These are phyloP conservation scores for Holothuria scabra DNA, from an alignment of 53 echinoderm and acorn worm species.

Conservation along the genomic window DNA sequence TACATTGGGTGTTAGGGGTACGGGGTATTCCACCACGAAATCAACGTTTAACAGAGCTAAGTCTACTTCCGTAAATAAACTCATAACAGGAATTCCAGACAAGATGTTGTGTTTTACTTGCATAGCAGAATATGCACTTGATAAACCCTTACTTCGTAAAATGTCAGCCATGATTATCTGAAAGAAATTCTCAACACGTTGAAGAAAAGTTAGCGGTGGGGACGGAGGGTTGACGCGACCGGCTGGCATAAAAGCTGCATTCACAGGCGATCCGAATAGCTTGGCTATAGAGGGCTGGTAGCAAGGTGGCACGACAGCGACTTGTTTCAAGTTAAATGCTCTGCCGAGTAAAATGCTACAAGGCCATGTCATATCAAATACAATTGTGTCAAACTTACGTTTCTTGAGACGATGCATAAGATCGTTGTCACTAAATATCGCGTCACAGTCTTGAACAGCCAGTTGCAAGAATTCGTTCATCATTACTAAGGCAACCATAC, in stretches of 20 bases:
- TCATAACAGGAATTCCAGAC: background rate
- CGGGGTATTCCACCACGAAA: background rate
- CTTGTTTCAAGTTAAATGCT: background rate
- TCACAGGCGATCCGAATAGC: background rate
- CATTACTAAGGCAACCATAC: background rate
- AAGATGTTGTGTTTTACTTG: background rate
- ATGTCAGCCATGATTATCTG: background rate
- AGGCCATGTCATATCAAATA: conserved; percentile 14
- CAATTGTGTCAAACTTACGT: background rate
- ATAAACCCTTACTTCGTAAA: background rate
- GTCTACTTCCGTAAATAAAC: background rate
- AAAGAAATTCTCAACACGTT: background rate
- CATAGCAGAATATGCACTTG: background rate
- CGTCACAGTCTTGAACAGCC: conserved; percentile 10
- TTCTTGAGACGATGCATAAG: background rate
- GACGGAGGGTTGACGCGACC: background rate
- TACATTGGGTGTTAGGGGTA: background rate
- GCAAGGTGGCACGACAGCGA: background rate
- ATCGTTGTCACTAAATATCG: background rate
- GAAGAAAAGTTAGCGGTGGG: background rate
- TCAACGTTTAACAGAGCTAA: background rate
- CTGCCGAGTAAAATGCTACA: background rate
- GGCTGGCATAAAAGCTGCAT: conserved; percentile 5
- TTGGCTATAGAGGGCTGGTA: background rate
- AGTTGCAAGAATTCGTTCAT: background rate